Evolutionary conservation across 92 coral and sea anemone genomes (phyloP), one percentile per base, ranked within the genome.

Genomic region (Zoanthus solanderi): DNA sequence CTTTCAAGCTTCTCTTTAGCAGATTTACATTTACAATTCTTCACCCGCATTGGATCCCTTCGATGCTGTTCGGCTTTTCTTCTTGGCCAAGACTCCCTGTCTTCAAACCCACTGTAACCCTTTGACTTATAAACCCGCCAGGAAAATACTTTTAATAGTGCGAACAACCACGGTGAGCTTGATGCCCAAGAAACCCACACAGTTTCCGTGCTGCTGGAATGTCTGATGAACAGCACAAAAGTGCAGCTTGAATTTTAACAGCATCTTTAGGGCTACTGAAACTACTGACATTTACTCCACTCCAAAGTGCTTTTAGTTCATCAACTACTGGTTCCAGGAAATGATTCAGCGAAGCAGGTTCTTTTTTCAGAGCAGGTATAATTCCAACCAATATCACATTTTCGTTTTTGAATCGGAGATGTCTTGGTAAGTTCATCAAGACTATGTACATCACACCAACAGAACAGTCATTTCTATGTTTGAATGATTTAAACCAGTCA

Each of bases 61-160:
- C 23, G 23, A 23, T 23, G 23, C 23, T 23, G 23, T 23, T 23
- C 23, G 23, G 23, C 23, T 23, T 0, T 23, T 54, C 90, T 74
- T 32, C 73, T 90, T 79, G 85, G 84, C 90, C 93, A 90, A 30
- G 80, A 63, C 1, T 85, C 78, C 23, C 89, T 23, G 88, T 68
- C 74, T 3, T 68, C 37, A 68, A 56, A 56, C 0, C 61, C 61
- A 56, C 14, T 56, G 61, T 4, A 56, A 9, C 15, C 61, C 15
- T 56, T 56, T 8, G 60, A 1, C 12, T 54, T 4, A 7, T 10
- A 10, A 56, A 56, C 2, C 61, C 61, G 0, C 61, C 61, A 6
- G 61, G 17, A 12, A 56, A 56, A 0, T 0, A 9, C 3, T 56
- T 56, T 3, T 56, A 56, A 17, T 17, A 56, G 61, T 56, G 14